Percentiles rank a stretch among this genome's conserved stretches.
Evolutionary conservation across 2,888 invertebrate species (phyloP).

Genomic region (Hedychridium roseum): DNA sequence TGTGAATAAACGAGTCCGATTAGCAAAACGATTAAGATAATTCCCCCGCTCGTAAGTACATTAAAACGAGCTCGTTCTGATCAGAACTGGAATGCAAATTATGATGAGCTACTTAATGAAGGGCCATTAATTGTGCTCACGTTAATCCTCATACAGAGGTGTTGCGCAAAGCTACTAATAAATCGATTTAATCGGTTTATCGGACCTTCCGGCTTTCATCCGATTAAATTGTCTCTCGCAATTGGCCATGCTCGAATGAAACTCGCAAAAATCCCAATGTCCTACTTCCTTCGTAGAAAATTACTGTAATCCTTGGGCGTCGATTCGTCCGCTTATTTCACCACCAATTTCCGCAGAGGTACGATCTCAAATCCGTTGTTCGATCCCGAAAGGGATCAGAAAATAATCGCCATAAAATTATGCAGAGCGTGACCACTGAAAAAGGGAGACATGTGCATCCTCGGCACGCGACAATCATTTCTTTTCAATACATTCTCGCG

Average conservation of each 20-base stretch:
- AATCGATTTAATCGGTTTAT: no score
- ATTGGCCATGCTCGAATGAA: no score
- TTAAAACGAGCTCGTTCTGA: constrained; percentile 5
- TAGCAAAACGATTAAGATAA: constrained; percentile 9
- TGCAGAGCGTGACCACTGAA: constrained; percentile 26
- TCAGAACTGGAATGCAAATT: constrained; percentile 6
- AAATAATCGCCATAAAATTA: constrained; percentile 12
- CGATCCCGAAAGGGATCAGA: constrained; percentile 10
- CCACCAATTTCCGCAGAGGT: no score
- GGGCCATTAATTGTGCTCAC: constrained; percentile 15
- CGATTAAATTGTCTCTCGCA: no score
- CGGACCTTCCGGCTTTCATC: no score
- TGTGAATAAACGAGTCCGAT: not conserved
- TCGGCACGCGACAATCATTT: constrained; percentile 31
- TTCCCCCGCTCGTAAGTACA: not conserved
- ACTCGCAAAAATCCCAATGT: no score
- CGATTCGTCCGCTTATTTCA: no score
- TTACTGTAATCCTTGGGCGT: no score
- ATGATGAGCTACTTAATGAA: constrained; percentile 14
- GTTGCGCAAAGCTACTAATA: no score
- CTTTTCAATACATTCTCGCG: constrained; percentile 9
- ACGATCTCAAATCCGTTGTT: not conserved
- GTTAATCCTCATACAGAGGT: no score
- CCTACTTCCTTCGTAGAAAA: no score
- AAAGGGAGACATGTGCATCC: not conserved